Evolutionary conservation across 2,888 invertebrate species (phyloP).

Genomic region (Germaria angustata): DNA sequence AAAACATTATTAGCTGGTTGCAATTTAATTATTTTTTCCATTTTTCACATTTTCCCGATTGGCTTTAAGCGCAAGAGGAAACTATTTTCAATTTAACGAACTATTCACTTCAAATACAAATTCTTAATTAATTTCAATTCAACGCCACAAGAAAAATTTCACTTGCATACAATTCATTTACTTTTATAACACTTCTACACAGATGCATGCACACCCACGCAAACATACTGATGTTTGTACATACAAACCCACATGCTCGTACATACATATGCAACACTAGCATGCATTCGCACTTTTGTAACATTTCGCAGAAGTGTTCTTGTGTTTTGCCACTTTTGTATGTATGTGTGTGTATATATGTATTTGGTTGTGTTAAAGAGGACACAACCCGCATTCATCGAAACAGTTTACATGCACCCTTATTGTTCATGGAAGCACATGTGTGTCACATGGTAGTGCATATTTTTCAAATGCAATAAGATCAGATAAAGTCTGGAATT

Average conservation of each 20-base stretch:
- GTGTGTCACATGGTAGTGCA: neutral
- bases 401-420: neutral
- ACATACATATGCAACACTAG: neutral
- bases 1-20: conserved; percentile 10
- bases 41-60: neutral
- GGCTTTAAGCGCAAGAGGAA: neutral
- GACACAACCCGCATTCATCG: neutral
- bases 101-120: conserved; percentile 62
- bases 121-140: conserved; percentile 64
- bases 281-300: conserved; percentile 14
- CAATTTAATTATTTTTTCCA: neutral
- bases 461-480: neutral
- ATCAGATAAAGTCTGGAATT: neutral
- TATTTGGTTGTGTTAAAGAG: too few relatives aligned
- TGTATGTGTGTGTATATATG: neutral
- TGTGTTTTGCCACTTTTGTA: neutral
- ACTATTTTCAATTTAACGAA: conserved; percentile 45
- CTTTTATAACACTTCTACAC: neutral
- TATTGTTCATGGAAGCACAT: neutral
- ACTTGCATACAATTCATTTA: conserved; percentile 57
- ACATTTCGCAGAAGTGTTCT: conserved; percentile 7
- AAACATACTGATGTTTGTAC: neutral
- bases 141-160: conserved; percentile 60
- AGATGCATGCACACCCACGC: neutral
- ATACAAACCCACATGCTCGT: neutral